phyloP scores from a whole-genome alignment of 2,888 invertebrate genomes.

The Heliothis peltigera region DNA sequence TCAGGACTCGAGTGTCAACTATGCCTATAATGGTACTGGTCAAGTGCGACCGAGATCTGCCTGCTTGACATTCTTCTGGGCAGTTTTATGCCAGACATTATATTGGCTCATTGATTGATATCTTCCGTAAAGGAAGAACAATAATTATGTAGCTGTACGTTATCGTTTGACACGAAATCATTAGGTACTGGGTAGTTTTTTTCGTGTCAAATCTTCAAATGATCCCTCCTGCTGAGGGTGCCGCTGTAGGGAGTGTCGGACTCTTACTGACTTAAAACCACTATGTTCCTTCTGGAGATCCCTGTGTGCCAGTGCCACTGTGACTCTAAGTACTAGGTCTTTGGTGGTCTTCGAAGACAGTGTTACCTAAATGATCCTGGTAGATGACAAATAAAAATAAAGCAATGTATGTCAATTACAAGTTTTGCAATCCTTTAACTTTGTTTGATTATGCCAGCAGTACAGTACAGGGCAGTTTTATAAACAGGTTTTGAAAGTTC shows the following conservation, averaged over 20 bases:
- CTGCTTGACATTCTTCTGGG: slow-evolving; percentile 9
- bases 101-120: slow-evolving; percentile 43
- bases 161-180: background rate
- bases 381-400: too few species aligned
- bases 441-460: background rate
- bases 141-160: background rate
- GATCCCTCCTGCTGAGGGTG: too few species aligned
- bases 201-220: too few species aligned
- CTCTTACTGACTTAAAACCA: too few species aligned
- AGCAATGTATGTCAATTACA: too few species aligned
- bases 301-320: too few species aligned
- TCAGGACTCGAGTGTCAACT: slow-evolving; percentile 65
- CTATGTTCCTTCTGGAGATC: too few species aligned
- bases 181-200: too few species aligned
- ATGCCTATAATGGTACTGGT: slow-evolving; percentile 56
- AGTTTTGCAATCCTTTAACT: background rate
- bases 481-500: background rate
- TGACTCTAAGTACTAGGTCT: too few species aligned
- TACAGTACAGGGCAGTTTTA: background rate
- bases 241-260: too few species aligned
- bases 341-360: too few species aligned
- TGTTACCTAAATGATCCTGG: too few species aligned
- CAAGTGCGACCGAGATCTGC: slow-evolving; percentile 32
- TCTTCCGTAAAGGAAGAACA: slow-evolving; percentile 33
- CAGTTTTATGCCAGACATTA: slow-evolving; percentile 15